Evolutionary conservation across 92 coral and sea anemone species (phyloP).

Genomic region (Epizoanthus stellaris): DNA sequence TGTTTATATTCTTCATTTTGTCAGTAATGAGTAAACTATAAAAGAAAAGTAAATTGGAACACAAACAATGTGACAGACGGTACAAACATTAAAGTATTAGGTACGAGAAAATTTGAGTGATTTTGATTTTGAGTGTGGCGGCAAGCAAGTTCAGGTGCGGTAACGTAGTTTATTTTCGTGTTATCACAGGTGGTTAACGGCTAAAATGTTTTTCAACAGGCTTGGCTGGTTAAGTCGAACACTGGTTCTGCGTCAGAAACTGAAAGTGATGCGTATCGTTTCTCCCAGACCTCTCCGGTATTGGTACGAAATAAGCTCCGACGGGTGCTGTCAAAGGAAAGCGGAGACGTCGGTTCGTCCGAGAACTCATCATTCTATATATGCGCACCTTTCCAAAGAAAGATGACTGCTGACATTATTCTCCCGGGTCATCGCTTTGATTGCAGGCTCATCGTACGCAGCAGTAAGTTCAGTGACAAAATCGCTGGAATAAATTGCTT

Average conservation of each 20-base stretch:
- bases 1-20: too few species aligned
- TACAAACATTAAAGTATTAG: too few species aligned
- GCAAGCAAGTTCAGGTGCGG: too few species aligned
- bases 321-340: constrained; percentile 9
- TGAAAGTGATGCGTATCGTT: not conserved
- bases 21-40: too few species aligned
- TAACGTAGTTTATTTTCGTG: too few species aligned
- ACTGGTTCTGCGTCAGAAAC: not conserved
- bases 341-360: not conserved
- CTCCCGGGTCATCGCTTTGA: constrained; percentile 42
- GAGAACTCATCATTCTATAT: not conserved
- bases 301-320: not conserved
- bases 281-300: constrained; percentile 14
- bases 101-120: too few species aligned
- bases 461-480: constrained; percentile 1
- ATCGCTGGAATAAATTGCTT: too few species aligned
- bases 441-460: constrained; percentile 35
- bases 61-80: too few species aligned
- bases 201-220: not conserved
- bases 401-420: constrained; percentile 21
- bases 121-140: too few species aligned
- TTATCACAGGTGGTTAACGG: too few species aligned
- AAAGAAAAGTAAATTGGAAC: too few species aligned
- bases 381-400: not conserved
- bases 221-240: constrained; percentile 11